phyloP scores from a whole-genome alignment of 2,113 vertebrate genomes.

The Pampusana beccarii region DNA sequence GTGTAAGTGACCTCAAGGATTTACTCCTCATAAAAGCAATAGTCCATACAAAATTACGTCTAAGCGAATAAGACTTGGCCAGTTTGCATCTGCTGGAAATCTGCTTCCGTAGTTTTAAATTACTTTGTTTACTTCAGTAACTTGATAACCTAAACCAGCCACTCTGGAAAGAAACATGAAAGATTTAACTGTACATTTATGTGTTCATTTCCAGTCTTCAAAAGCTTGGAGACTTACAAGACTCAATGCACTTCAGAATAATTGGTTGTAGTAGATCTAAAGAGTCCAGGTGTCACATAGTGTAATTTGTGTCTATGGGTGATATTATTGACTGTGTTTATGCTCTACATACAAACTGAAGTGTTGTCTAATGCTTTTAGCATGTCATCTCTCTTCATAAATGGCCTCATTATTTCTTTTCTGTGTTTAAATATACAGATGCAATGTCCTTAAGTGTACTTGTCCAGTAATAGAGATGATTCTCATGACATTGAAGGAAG shows the following conservation, averaged over 20 bases:
- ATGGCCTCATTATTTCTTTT: slow-evolving; percentile 13
- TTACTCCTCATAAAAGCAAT: neutral
- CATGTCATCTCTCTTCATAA: neutral
- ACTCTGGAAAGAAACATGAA: neutral
- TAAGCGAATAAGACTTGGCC: neutral
- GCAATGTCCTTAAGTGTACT: neutral
- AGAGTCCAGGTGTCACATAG: neutral
- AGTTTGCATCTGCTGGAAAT: neutral
- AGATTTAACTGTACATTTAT: neutral
- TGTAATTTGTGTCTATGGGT: neutral
- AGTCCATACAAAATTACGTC: neutral
- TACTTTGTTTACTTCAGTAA: neutral
- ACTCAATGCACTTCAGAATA: neutral
- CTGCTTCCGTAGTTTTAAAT: neutral
- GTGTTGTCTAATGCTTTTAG: neutral
- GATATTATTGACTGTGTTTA: neutral
- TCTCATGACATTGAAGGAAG: neutral
- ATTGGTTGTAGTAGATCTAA: neutral
- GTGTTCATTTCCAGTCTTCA: neutral
- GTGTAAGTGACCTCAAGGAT: neutral
- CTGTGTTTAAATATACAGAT: neutral
- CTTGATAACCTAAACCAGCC: neutral
- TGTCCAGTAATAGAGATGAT: neutral
- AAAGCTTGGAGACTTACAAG: neutral
- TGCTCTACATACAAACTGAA: neutral